Conservation (phyloP, 37 sponge, comb jelly and placozoan species). For the Crambe crambe region DNA sequence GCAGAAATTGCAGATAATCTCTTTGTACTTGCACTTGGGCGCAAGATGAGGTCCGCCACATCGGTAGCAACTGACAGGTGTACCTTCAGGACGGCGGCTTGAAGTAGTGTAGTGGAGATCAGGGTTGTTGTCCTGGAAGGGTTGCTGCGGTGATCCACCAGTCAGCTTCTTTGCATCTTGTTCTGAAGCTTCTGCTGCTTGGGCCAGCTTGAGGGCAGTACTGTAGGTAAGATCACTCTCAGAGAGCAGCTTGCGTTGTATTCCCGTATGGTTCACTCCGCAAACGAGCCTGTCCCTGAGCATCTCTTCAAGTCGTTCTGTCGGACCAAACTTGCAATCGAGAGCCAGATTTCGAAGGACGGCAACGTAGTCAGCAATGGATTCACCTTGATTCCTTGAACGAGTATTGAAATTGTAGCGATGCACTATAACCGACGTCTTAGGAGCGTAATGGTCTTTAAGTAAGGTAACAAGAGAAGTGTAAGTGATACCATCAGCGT, state of each 20-base stretch:
- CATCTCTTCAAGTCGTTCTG: slow-evolving; percentile 14
- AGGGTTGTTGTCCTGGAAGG: background rate
- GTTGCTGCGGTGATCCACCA: background rate
- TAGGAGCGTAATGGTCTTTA: slow-evolving; percentile 8
- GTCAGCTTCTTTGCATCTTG: background rate
- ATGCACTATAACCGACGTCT: slow-evolving; percentile 38
- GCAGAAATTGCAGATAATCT: background rate
- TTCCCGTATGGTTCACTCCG: slow-evolving; percentile 16
- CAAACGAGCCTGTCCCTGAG: slow-evolving; percentile 37
- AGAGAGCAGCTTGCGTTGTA: slow-evolving; percentile 11
- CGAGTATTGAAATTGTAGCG: slow-evolving; percentile 37
- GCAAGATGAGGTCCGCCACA: background rate
- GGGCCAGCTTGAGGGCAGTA: slow-evolving; percentile 9
- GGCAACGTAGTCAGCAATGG: slow-evolving; percentile 21
- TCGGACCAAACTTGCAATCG: slow-evolving; percentile 11
- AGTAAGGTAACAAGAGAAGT: background rate
- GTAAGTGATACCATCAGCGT: background rate
- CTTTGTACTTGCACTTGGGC: background rate
- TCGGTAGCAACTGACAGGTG: background rate
- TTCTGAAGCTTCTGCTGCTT: slow-evolving; percentile 17
- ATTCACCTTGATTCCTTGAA: background rate
- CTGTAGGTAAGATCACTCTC: slow-evolving; percentile 24
- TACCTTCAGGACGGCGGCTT: too few species aligned
- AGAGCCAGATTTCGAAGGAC: slow-evolving; percentile 5
- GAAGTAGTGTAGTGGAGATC: background rate